Conservation (phyloP, 2,797 vertebrate species). For the Balearica regulorum region DNA sequence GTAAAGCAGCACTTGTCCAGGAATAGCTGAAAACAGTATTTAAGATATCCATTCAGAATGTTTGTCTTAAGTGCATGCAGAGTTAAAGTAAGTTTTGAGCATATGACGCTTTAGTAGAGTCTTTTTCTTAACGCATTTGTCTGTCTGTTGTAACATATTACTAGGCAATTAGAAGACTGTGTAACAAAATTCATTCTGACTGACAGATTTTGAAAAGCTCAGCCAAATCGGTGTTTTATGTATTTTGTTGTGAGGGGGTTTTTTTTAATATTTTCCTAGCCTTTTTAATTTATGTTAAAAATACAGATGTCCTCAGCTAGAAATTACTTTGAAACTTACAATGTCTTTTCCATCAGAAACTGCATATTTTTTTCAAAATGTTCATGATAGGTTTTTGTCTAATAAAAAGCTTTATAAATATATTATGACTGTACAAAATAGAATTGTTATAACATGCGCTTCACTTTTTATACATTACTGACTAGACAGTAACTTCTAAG, state of each 20-base stretch:
- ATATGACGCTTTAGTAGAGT: background rate
- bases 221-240: background rate
- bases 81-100: slow-evolving; percentile 51
- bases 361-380: background rate
- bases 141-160: slow-evolving; percentile 35
- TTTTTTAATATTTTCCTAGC: background rate
- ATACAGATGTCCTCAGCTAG: background rate
- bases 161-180: slow-evolving; percentile 14
- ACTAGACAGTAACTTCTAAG: background rate
- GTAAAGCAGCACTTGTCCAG: slow-evolving; percentile 55
- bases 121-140: slow-evolving; percentile 44
- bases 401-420: background rate
- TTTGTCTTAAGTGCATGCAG: slow-evolving; percentile 35
- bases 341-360: background rate
- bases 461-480: background rate
- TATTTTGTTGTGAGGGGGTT: background rate
- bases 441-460: background rate
- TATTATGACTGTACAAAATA: background rate
- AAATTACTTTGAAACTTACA: background rate
- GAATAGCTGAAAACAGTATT: slow-evolving; percentile 39
- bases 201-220: slow-evolving; percentile 27
- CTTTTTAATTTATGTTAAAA: background rate
- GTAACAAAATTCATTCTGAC: slow-evolving; percentile 44
- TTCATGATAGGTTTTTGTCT: background rate
- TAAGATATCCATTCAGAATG: slow-evolving; percentile 31